These are phyloP conservation scores for Lutraria lutraria DNA, from an alignment of 2,888 invertebrate genomes.

Conservation along the genomic window DNA sequence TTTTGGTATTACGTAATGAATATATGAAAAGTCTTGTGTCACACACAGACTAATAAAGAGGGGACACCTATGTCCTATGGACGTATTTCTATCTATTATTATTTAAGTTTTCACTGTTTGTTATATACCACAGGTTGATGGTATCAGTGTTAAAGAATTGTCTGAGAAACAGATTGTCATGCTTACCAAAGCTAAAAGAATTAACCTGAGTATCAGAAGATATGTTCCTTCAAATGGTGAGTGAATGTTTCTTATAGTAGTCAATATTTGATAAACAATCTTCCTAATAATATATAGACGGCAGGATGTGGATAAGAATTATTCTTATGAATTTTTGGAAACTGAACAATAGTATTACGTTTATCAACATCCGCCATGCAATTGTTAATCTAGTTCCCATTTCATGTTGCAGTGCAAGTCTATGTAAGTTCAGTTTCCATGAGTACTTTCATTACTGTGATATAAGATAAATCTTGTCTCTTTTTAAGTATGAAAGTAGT, in stretches of 20 bases:
- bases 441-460: neutral
- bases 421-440: too few relatives aligned
- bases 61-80: too few relatives aligned
- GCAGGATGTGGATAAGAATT: neutral
- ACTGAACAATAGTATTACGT: too few relatives aligned
- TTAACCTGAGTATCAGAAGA: conserved; percentile 68
- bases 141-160: conserved; percentile 73
- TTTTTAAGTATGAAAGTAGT: neutral
- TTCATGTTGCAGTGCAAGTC: too few relatives aligned
- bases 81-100: too few relatives aligned
- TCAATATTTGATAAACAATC: neutral
- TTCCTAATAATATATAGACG: neutral
- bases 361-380: too few relatives aligned
- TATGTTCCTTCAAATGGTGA: conserved; percentile 43
- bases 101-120: neutral
- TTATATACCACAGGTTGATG: conserved; percentile 74
- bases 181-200: conserved; percentile 76
- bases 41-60: too few relatives aligned
- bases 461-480: neutral
- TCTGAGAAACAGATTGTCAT: conserved; percentile 78
- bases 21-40: too few relatives aligned
- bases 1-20: too few relatives aligned
- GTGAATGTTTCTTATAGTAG: neutral
- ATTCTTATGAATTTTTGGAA: too few relatives aligned
- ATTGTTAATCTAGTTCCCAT: too few relatives aligned